A percentile compares a stretch with the other conserved stretches of the same genome.
These are phyloP conservation scores for Drosophila takahashii DNA, from an alignment of 1,140 invertebrate genomes.

Conservation along the genomic window DNA sequence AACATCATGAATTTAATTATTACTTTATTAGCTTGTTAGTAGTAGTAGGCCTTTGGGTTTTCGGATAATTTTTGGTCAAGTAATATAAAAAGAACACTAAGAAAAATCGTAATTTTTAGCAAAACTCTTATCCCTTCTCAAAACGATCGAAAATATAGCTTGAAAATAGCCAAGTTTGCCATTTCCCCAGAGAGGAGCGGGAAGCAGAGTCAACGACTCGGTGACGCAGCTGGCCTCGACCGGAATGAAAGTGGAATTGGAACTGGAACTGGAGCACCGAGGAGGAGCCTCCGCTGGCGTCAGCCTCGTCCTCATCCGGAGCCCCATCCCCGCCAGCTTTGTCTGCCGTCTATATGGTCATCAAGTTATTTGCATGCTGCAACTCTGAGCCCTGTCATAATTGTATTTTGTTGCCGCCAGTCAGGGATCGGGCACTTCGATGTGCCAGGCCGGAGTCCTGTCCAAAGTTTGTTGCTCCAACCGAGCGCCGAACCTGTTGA, in stretches of 20 bases:
- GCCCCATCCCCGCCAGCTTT: conserved; percentile 9
- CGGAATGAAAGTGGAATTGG: conserved; percentile 45
- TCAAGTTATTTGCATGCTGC: conserved; percentile 41
- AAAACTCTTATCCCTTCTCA: too few species aligned
- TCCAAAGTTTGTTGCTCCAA: conserved; percentile 16
- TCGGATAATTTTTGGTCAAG: too few species aligned
- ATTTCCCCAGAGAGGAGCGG: background rate
- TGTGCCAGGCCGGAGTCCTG: conserved; percentile 1
- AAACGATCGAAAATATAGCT: too few species aligned
- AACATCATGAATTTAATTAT: too few species aligned
- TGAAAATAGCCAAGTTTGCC: conserved; percentile 4
- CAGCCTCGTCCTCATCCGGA: background rate
- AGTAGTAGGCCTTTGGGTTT: too few species aligned
- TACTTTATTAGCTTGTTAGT: too few species aligned
- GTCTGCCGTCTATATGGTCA: conserved; percentile 30
- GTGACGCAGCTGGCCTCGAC: conserved; percentile 51
- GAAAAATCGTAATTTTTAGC: too few species aligned
- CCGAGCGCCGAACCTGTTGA: conserved; percentile 20
- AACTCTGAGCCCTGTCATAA: conserved; percentile 28
- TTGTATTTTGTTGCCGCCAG: conserved; percentile 44
- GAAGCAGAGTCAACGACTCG: conserved; percentile 23
- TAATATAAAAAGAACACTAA: too few species aligned
- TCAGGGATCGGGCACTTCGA: conserved; percentile 26
- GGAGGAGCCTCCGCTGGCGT: conserved; percentile 15
- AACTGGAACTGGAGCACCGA: conserved; percentile 32